Evolutionary conservation across 2,888 invertebrate genomes (phyloP), one percentile per base, ranked within the genome.

Genomic region (Yponomeuta cagnagella): DNA sequence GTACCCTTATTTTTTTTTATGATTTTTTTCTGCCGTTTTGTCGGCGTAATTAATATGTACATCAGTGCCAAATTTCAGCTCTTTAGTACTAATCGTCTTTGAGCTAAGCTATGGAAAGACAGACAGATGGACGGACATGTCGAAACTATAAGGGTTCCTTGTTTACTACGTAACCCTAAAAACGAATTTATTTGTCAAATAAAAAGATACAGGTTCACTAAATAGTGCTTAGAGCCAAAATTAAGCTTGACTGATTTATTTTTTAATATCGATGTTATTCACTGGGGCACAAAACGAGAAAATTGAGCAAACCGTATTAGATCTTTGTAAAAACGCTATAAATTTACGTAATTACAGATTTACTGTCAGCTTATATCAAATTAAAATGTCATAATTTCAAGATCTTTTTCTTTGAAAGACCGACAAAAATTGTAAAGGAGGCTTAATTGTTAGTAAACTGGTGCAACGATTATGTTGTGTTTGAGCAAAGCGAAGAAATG

Each of bases 201-300:
- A 79, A 77, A 74, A 76, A 76, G 75, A 78, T 81, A 78, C 78
- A 79, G 74, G 76, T 75, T 79, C 80, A 86, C 87, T 86, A 86
- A 82, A 78, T 78, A 71, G 75, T 77, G 76, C 82, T 88, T 83
- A 84, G 77, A 76, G 87, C 88, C 89, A 71, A 82, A 82, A 72
- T 69, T 84, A 85, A 88, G 80, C 81, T 75, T 82, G 82, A 88
- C 77, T 76, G 77, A 88, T 85, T 76, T 79, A 81, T 76, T 77
- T 82, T 81, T 82, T 81, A 83, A 81, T 81, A 31, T 68, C 33
- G n/a, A 23, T 58, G 52, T 58, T 12, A 58, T 15, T 65, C 8
- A 58, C 52, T 58, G 52, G 15, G 15, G 2, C 52, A 58, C 52
- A 58, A 58, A 58, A 58, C 15, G 52, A 58, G 15, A 58, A 58